These are phyloP conservation scores for Carcharodon carcharias DNA, from an alignment of 2,797 vertebrate species.

Conservation along the genomic window DNA sequence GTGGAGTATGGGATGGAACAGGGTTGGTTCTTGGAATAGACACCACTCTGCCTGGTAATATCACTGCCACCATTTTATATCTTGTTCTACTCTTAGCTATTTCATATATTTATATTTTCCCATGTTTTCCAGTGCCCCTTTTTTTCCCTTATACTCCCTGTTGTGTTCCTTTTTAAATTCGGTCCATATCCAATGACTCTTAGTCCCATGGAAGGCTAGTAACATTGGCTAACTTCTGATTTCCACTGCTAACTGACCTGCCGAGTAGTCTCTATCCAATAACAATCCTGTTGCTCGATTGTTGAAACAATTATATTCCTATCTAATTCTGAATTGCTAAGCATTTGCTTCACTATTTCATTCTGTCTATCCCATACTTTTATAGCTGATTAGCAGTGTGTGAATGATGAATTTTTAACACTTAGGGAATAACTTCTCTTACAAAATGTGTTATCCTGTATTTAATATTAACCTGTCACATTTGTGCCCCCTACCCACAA, in stretches of 20 bases:
- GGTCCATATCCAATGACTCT: neutral
- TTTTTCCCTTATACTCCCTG: neutral
- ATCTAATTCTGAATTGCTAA: neutral
- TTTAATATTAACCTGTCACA: neutral
- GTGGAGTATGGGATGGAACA: too few species aligned
- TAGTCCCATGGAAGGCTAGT: neutral
- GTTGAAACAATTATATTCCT: neutral
- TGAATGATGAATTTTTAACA: neutral
- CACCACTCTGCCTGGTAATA: too few species aligned
- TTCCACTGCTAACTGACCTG: neutral
- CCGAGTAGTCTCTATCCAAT: neutral
- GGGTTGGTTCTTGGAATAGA: too few species aligned
- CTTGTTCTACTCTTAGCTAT: too few species aligned
- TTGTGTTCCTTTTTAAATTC: neutral
- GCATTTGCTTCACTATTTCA: neutral
- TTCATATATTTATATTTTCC: too few species aligned
- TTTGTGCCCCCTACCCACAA: neutral
- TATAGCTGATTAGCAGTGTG: neutral
- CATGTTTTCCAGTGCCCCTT: neutral
- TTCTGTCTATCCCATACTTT: neutral
- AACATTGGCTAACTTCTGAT: neutral
- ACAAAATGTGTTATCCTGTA: neutral
- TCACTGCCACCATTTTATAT: too few species aligned
- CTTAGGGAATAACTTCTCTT: neutral
- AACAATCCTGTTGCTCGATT: neutral